A percentile compares a stretch with the other conserved stretches of the same genome.
phyloP scores from a whole-genome alignment of 2,888 invertebrate genomes.

The Neoitamus cyanurus region DNA sequence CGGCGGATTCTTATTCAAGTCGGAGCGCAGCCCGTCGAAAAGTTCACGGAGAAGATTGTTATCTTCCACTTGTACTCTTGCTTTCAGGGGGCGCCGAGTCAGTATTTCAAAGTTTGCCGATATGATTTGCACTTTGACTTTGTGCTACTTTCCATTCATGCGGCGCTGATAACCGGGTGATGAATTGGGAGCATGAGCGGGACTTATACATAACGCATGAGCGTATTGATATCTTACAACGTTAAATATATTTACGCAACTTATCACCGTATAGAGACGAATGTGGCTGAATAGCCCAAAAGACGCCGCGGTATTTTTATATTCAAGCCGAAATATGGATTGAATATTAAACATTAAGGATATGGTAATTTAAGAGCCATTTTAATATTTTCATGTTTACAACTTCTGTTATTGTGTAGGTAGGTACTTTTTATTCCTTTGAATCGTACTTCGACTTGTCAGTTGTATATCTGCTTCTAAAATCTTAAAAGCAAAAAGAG shows the following conservation, averaged over 20 bases:
- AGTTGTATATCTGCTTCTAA: no score
- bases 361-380: no score
- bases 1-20: neutral
- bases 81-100: neutral
- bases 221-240: neutral
- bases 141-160: slow-evolving; percentile 2
- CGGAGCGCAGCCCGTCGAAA: neutral
- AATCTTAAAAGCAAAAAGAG: no score
- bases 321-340: no score
- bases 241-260: neutral
- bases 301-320: no score
- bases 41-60: neutral
- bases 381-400: no score
- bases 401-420: no score
- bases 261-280: neutral
- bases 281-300: neutral
- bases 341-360: no score
- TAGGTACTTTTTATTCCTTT: no score
- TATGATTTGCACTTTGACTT: slow-evolving; percentile 8
- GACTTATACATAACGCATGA: neutral
- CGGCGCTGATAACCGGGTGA: slow-evolving; percentile 10
- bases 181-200: neutral
- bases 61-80: neutral
- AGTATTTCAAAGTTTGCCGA: neutral
- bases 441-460: no score